These are phyloP conservation scores for Phenacoccus solenopsis DNA, from an alignment of 1,140 invertebrate species.

Conservation along the genomic window DNA sequence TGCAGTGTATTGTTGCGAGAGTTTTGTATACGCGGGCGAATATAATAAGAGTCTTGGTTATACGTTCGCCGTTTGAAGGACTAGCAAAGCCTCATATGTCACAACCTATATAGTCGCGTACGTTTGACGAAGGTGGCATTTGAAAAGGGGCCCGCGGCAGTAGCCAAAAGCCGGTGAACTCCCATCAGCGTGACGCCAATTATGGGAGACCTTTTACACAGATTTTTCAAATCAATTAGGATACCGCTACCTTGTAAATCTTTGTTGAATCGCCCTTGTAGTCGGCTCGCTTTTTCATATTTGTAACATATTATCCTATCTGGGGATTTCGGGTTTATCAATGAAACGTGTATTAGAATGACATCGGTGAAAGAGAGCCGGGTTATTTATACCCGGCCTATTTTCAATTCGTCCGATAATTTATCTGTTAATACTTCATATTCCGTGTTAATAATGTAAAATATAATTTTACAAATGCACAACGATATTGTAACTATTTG, in stretches of 20 bases:
- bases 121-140: conserved; percentile 13
- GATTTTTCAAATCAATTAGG: conserved; percentile 15
- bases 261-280: conserved; percentile 9
- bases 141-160: conserved; percentile 12
- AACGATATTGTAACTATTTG: no score
- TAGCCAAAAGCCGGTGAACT: conserved; percentile 17
- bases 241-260: conserved; percentile 15
- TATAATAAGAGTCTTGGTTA: not conserved
- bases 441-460: not conserved
- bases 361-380: not conserved
- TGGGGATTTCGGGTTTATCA: not conserved
- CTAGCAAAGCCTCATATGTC: conserved; percentile 12
- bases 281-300: not conserved
- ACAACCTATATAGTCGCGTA: conserved; percentile 7
- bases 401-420: not conserved
- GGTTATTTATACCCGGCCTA: not conserved
- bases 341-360: not conserved
- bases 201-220: not conserved
- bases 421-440: not conserved
- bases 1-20: not conserved
- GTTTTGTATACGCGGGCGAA: not conserved
- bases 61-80: conserved; percentile 1
- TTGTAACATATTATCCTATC: not conserved
- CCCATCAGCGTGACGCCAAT: conserved; percentile 16
- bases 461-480: not conserved